Conservation (phyloP, 1,140 invertebrate genomes). For the Drosophila lowei region DNA sequence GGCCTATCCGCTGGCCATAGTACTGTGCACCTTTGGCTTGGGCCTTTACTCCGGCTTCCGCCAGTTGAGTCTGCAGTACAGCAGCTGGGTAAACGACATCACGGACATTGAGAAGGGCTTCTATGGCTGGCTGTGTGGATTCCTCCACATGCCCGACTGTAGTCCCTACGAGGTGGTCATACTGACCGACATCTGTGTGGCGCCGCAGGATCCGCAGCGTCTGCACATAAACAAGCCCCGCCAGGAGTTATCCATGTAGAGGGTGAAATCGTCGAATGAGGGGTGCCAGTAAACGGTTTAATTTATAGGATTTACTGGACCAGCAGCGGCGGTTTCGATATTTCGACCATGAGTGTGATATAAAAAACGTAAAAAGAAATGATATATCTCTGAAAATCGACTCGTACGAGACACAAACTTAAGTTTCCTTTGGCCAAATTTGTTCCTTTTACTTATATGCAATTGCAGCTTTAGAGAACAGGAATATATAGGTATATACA, state of each 20-base stretch:
- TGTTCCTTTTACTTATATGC: constrained; percentile 68
- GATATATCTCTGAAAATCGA: constrained; percentile 40
- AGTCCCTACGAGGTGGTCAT: constrained; percentile 81
- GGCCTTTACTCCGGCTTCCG: constrained; percentile 88
- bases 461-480: constrained; percentile 65
- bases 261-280: too few species aligned
- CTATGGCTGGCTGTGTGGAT: constrained; percentile 90
- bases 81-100: constrained; percentile 88
- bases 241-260: constrained; percentile 80
- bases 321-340: constrained; percentile 31
- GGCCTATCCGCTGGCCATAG: constrained; percentile 88
- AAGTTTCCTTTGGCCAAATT: constrained; percentile 74
- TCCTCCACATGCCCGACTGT: constrained; percentile 88
- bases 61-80: constrained; percentile 88
- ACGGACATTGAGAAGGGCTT: constrained; percentile 91
- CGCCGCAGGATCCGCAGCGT: constrained; percentile 70
- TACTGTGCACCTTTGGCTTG: constrained; percentile 86
- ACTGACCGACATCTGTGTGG: constrained; percentile 75
- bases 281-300: neutral
- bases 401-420: constrained; percentile 48
- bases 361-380: constrained; percentile 49
- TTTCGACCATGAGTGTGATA: constrained; percentile 75
- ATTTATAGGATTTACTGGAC: too few species aligned
- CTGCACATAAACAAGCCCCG: constrained; percentile 78
- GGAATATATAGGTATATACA: constrained; percentile 31